A percentile compares a stretch with the other conserved stretches of the same genome.
Conservation (phyloP, 2,888 invertebrate species). For the Schizotus pectinicornis region DNA sequence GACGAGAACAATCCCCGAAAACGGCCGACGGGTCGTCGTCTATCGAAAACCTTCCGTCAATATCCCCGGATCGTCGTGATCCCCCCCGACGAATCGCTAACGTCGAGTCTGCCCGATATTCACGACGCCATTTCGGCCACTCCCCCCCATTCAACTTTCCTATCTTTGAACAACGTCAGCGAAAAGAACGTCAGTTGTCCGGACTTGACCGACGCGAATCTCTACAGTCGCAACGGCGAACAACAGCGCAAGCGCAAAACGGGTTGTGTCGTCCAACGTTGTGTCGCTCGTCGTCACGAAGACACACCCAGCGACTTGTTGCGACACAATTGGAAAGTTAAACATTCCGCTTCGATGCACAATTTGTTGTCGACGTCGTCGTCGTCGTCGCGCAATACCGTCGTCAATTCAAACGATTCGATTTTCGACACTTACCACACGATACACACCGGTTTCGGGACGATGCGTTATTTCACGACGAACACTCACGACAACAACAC, state of each 20-base stretch:
- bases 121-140: constrained; percentile 21
- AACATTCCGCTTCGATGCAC: constrained; percentile 57
- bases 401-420: constrained; percentile 32
- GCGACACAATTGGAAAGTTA: constrained; percentile 51
- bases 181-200: constrained; percentile 51
- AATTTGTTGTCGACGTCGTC: constrained; percentile 49
- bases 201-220: constrained; percentile 42
- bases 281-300: constrained; percentile 17
- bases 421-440: constrained; percentile 55
- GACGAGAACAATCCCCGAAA: constrained; percentile 23
- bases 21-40: constrained; percentile 35
- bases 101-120: constrained; percentile 55
- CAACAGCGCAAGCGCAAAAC: constrained; percentile 26
- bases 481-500: constrained; percentile 2
- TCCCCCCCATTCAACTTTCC: constrained; percentile 1
- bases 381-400: too few relatives aligned
- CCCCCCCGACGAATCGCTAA: constrained; percentile 50
- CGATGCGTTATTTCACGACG: constrained; percentile 6
- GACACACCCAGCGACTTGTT: constrained; percentile 46
- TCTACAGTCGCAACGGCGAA: constrained; percentile 15
- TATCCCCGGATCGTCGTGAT: constrained; percentile 51
- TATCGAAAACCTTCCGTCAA: constrained; percentile 50
- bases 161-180: constrained; percentile 41
- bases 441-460: constrained; percentile 50
- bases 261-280: too few relatives aligned